These are phyloP conservation scores for Cataglyphis livida DNA, from an alignment of 2,888 invertebrate species.

Conservation along the genomic window DNA sequence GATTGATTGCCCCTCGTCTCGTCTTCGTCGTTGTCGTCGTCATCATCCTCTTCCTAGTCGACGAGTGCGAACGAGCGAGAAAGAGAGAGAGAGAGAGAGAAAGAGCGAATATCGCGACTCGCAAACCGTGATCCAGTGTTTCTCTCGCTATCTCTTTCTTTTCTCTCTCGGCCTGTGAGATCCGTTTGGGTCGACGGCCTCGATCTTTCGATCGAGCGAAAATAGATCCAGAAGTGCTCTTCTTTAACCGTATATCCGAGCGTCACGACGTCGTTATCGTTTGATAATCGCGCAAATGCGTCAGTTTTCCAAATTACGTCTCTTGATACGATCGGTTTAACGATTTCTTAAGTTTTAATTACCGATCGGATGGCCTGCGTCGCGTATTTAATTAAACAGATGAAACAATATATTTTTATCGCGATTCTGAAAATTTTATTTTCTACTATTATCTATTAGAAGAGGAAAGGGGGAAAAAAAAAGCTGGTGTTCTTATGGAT, in stretches of 20 bases:
- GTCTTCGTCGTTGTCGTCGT: slow-evolving; percentile 51
- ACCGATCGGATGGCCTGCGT: neutral
- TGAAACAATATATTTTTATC: neutral
- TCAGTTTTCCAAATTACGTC: slow-evolving; percentile 14
- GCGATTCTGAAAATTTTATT: neutral
- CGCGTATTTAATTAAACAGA: neutral
- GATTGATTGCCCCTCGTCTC: slow-evolving; percentile 70
- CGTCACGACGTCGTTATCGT: slow-evolving; percentile 64
- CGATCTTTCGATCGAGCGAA: slow-evolving; percentile 76
- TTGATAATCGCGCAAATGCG: slow-evolving; percentile 53
- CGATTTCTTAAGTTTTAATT: too few species aligned
- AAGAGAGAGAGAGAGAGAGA: slow-evolving; percentile 17
- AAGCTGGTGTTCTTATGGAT: neutral
- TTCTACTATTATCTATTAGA: neutral
- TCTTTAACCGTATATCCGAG: slow-evolving; percentile 72
- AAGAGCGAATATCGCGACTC: slow-evolving; percentile 46
- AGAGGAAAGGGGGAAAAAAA: too few species aligned
- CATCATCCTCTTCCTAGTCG: slow-evolving; percentile 28
- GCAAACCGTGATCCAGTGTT: slow-evolving; percentile 35
- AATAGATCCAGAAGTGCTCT: slow-evolving; percentile 75
- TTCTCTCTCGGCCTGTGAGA: slow-evolving; percentile 57
- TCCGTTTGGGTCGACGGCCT: slow-evolving; percentile 76
- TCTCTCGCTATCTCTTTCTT: slow-evolving; percentile 53
- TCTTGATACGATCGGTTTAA: neutral
- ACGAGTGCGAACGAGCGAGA: slow-evolving; percentile 17